Evolutionary conservation across 1,140 invertebrate species (phyloP), one percentile per base, ranked within the genome.

Genomic region (Drosophila burlai): DNA sequence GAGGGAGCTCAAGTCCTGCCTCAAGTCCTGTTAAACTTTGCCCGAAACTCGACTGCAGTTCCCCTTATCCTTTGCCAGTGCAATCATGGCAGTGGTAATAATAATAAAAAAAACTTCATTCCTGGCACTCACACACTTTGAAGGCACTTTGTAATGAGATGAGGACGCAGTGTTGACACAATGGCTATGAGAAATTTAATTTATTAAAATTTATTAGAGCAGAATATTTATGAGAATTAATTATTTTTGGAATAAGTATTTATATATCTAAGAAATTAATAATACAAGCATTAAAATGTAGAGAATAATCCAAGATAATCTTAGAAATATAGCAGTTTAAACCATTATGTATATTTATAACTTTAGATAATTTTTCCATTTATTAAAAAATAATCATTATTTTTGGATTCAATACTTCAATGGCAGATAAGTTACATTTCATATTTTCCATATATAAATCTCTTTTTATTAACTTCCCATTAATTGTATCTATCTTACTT

Each of bases 61-160:
- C 16, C 50, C 34, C 38, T 38, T 38, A 7, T 16, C 26, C 34
- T 16, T 34, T 10, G 11, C 11, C 8, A 40, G 36, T 36, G 36
- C 21, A 54, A 54, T 52, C 47, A 36, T 45, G 42, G 67, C 47
- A 36, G 3, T 11, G 11, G 63, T 29, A 45, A 45, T 67, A 43
- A 38, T 67, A 43, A 49, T 49, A 49, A 49, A 52, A 52, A 64
- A 68, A 67, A 67, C 66, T 59, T 64, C 9, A 34, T 43, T 64
- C 26, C 36, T 8, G 36, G 26, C 61, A 24, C 60, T 40, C 34
- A 10, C 50, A 63, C 49, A 63, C 61, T 40, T 61, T 55, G 49
- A 18, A 55, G 31, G 3, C 26, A 64, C 61, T 50, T 46, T 67
- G 59, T 47, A 38, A 38, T 29, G 13, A 21, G 36, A 40, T 24